Percentiles rank a stretch among this genome's conserved stretches.
Evolutionary conservation across 2,888 invertebrate genomes (phyloP).

Genomic region (Octodonta nipae): DNA sequence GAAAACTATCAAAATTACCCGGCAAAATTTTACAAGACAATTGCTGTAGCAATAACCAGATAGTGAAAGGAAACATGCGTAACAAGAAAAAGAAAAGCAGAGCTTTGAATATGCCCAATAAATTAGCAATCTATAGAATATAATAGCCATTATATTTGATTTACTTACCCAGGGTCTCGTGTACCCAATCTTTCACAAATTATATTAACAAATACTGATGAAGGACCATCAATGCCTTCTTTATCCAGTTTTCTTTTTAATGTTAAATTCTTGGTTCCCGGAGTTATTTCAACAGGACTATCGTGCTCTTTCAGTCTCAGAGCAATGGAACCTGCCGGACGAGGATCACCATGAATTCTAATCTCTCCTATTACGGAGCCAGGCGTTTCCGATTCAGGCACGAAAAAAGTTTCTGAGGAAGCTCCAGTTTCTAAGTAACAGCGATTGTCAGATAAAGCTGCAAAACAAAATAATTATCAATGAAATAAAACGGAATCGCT

Average conservation of each 20-base stretch:
- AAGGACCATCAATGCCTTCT: slow-evolving; percentile 69
- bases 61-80: too few species aligned
- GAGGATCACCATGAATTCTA: slow-evolving; percentile 69
- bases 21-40: too few species aligned
- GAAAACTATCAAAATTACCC: too few species aligned
- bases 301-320: slow-evolving; percentile 65
- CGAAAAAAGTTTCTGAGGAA: slow-evolving; percentile 81
- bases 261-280: slow-evolving; percentile 68
- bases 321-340: slow-evolving; percentile 61
- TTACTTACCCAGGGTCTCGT: slow-evolving; percentile 35
- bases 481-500: too few species aligned
- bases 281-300: slow-evolving; percentile 63
- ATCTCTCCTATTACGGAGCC: slow-evolving; percentile 68
- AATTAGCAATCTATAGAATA: too few species aligned
- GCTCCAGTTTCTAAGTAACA: slow-evolving; percentile 84
- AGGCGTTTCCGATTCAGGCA: slow-evolving; percentile 70
- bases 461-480: slow-evolving; percentile 10
- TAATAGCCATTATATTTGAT: too few species aligned
- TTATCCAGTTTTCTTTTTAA: slow-evolving; percentile 68
- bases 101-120: too few species aligned
- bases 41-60: too few species aligned
- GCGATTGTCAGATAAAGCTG: slow-evolving; percentile 68
- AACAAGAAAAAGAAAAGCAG: too few species aligned
- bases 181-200: slow-evolving; percentile 68
- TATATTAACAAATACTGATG: slow-evolving; percentile 74